A percentile compares a stretch with the other conserved stretches of the same genome.
Evolutionary conservation across 2,888 invertebrate species (phyloP).

Genomic region (Diarsia mendica): DNA sequence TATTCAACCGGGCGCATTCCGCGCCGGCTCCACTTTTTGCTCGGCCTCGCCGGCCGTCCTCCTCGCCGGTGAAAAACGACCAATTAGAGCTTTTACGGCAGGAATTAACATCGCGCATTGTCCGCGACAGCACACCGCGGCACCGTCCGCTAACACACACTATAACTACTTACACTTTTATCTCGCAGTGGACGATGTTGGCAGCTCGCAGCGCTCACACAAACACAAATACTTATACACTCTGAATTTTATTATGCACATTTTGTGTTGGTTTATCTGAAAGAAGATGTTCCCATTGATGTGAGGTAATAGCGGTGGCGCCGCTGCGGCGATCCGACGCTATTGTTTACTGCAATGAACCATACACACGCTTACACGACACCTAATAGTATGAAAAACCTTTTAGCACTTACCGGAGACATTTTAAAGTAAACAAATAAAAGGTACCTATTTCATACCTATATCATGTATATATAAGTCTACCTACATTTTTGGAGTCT

Average conservation of each 20-base stretch:
- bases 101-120: conserved; percentile 85
- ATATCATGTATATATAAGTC: background rate
- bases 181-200: conserved; percentile 70
- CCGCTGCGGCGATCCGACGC: conserved; percentile 74
- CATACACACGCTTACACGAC: conserved; percentile 59
- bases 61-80: conserved; percentile 78
- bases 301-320: conserved; percentile 82
- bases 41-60: conserved; percentile 75
- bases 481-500: conserved; percentile 6
- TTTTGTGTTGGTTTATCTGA: conserved; percentile 77
- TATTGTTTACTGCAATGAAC: conserved; percentile 75
- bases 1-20: conserved; percentile 90
- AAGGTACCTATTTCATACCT: background rate
- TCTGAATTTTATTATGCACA: conserved; percentile 76
- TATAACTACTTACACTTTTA: conserved; percentile 63
- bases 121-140: conserved; percentile 66
- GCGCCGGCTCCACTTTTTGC: conserved; percentile 88
- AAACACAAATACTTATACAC: conserved; percentile 72
- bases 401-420: conserved; percentile 64
- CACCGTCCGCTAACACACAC: conserved; percentile 27
- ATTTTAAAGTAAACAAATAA: conserved; percentile 34
- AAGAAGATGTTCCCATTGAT: conserved; percentile 75
- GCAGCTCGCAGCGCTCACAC: conserved; percentile 68
- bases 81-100: conserved; percentile 87
- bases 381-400: conserved; percentile 67